Evolutionary conservation across 2,113 vertebrate species (phyloP).

Genomic region (Azemiops feae): DNA sequence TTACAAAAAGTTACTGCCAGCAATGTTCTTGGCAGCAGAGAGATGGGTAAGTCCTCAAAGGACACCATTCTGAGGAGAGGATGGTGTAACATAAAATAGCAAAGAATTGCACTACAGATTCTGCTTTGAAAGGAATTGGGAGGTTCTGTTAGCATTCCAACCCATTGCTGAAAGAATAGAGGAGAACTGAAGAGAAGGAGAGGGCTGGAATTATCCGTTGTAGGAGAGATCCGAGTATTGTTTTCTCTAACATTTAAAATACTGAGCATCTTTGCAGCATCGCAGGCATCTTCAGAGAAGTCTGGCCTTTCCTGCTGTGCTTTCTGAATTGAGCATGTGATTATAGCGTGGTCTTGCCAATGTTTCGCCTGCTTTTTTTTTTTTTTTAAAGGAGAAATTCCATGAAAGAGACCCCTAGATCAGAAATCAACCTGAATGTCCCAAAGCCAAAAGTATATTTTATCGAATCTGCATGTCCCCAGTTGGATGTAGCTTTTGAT

Average conservation of each 20-base stretch:
- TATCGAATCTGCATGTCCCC: background rate
- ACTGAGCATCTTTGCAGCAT: background rate
- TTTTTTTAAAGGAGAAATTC: background rate
- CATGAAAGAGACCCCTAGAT: background rate
- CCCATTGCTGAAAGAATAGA: background rate
- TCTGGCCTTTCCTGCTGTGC: background rate
- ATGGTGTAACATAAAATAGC: background rate
- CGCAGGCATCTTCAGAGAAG: background rate
- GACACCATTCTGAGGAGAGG: background rate
- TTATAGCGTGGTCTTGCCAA: background rate
- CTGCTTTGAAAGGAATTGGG: background rate
- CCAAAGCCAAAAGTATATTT: background rate
- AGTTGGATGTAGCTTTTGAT: background rate
- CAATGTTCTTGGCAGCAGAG: background rate
- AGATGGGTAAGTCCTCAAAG: background rate
- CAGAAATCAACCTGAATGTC: background rate
- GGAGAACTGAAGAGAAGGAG: background rate
- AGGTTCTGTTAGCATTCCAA: background rate
- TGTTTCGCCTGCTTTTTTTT: background rate
- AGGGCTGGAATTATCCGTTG: background rate
- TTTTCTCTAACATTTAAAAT: background rate
- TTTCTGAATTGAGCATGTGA: background rate
- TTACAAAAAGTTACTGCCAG: background rate
- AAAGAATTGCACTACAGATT: background rate
- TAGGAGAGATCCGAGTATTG: background rate